Conservation (phyloP, 37 sponge, comb jelly and placozoan genomes). For the Mnemiopsis leidyi region DNA sequence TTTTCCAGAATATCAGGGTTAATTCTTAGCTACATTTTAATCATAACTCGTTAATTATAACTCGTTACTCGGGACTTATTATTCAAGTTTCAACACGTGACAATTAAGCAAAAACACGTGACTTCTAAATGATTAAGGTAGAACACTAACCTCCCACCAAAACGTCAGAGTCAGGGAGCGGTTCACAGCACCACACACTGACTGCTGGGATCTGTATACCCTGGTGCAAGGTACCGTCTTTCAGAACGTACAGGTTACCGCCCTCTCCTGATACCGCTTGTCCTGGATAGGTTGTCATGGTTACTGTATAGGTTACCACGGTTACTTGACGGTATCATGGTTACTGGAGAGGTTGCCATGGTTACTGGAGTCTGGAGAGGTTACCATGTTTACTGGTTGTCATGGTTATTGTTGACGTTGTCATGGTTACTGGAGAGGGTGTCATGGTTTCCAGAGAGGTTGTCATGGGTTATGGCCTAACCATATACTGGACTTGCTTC, state of each 20-base stretch:
- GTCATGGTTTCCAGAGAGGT: neutral
- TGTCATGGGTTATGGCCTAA: neutral
- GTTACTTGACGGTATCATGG: neutral
- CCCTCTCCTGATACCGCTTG: conserved; percentile 23
- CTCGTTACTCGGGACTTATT: no score
- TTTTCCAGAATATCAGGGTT: no score
- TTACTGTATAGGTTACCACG: neutral
- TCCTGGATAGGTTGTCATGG: neutral
- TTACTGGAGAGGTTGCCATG: neutral
- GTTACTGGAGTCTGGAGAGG: neutral
- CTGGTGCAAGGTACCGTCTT: neutral
- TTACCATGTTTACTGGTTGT: no score
- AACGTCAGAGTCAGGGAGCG: conserved; percentile 38
- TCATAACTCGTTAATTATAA: no score
- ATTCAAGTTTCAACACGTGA: no score
- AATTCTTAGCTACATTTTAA: no score
- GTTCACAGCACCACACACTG: conserved; percentile 45
- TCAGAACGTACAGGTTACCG: neutral
- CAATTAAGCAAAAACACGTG: no score
- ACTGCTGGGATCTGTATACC: conserved; percentile 44
- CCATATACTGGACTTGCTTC: no score
- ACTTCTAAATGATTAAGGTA: no score
- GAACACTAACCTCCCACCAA: conserved; percentile 35
- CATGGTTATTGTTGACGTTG: no score
- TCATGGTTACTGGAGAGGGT: neutral